These are phyloP conservation scores for Furnarius figulus DNA, from an alignment of 2,113 vertebrate species.

Conservation along the genomic window DNA sequence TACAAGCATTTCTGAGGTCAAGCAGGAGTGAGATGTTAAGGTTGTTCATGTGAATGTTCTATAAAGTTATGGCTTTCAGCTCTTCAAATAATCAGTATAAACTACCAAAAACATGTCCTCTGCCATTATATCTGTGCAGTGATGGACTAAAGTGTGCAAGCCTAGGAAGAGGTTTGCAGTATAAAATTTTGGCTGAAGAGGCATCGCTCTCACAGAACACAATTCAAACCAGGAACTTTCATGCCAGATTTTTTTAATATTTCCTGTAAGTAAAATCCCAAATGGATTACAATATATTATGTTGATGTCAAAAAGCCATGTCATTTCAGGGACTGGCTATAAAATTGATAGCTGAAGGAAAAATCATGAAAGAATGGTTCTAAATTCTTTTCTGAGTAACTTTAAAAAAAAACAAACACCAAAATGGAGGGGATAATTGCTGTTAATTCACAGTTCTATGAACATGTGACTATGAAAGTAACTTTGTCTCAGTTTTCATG, in stretches of 20 bases:
- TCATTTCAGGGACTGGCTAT: background rate
- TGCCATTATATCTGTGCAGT: background rate
- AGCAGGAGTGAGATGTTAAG: background rate
- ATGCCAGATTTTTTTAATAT: background rate
- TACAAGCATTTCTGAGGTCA: accelerated
- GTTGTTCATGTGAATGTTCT: background rate
- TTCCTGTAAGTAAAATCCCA: background rate
- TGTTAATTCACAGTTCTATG: background rate
- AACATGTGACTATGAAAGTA: background rate
- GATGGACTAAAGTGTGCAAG: background rate
- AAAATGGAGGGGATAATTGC: background rate
- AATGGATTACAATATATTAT: background rate
- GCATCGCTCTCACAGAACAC: background rate
- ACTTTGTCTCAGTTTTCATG: background rate
- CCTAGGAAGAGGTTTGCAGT: background rate
- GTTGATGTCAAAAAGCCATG: background rate
- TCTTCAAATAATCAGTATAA: background rate
- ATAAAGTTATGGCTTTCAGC: background rate
- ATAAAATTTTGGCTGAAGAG: background rate
- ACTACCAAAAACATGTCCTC: background rate
- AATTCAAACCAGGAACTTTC: background rate
- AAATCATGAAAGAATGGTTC: background rate
- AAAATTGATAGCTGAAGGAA: background rate
- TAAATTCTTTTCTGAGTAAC: background rate
- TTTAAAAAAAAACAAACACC: background rate